Conservation (phyloP, 2,797 vertebrate genomes). For the Periophthalmus magnuspinnatus region DNA sequence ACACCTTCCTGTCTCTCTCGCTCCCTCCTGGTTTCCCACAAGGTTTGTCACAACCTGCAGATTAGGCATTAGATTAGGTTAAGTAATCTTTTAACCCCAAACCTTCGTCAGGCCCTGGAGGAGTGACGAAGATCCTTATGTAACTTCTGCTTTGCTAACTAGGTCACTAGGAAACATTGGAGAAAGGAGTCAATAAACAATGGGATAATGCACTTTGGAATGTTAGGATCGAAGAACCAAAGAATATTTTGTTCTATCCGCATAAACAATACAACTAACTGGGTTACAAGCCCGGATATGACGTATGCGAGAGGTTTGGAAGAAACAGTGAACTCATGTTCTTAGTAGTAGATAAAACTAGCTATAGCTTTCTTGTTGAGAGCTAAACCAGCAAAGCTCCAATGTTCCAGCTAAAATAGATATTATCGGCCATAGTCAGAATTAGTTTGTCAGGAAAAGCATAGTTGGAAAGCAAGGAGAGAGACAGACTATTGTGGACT, state of each 20-base stretch:
- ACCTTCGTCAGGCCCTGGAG: constrained; percentile 48
- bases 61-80: constrained; percentile 54
- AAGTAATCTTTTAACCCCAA: constrained; percentile 58
- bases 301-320: not conserved
- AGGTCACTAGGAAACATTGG: constrained; percentile 36
- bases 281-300: not conserved
- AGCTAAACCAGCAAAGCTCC: not conserved
- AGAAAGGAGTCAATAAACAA: constrained; percentile 31
- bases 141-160: constrained; percentile 50
- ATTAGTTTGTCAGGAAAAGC: not conserved
- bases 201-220: constrained; percentile 16
- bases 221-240: constrained; percentile 3
- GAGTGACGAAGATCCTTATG: constrained; percentile 53
- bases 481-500: not conserved
- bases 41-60: constrained; percentile 52
- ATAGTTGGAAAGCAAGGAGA: not conserved
- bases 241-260: constrained; percentile 3
- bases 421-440: not conserved
- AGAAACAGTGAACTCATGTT: not conserved
- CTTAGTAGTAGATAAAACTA: not conserved
- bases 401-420: not conserved
- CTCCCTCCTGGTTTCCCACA: constrained; percentile 15
- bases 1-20: not conserved
- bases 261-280: not conserved
- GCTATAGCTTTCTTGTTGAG: not conserved